These are phyloP conservation scores for Hesperia comma DNA, from an alignment of 2,888 invertebrate species.

Conservation along the genomic window DNA sequence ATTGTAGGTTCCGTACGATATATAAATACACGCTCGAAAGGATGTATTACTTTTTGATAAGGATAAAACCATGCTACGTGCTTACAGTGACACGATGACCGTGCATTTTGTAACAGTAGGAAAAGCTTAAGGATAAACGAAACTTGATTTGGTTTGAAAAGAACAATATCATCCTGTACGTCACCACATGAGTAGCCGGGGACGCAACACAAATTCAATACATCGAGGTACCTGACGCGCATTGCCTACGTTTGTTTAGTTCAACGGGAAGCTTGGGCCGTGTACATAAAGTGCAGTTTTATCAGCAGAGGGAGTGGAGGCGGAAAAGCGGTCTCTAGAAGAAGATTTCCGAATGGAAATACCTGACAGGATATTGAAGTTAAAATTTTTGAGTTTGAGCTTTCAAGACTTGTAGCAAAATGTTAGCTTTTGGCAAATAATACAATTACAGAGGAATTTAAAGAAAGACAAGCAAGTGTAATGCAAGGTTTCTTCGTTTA, in stretches of 20 bases:
- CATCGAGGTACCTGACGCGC: conserved; percentile 21
- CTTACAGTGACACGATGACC: neutral
- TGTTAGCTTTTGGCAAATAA: too few species aligned
- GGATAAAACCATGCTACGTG: neutral
- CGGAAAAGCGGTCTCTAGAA: too few species aligned
- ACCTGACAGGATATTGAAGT: too few species aligned
- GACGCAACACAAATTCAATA: neutral
- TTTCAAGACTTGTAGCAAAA: too few species aligned
- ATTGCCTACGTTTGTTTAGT: neutral
- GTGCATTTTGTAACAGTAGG: neutral
- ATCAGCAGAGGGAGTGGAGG: neutral
- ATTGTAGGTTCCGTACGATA: too few species aligned
- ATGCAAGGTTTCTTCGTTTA: neutral
- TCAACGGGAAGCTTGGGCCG: neutral
- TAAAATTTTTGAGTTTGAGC: too few species aligned
- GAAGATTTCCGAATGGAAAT: too few species aligned
- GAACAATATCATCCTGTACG: conserved; percentile 25
- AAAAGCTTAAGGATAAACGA: conserved; percentile 19
- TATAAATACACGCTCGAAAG: neutral
- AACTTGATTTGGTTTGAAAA: neutral
- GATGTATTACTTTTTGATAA: neutral
- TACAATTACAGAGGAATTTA: neutral
- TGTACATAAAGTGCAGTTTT: neutral
- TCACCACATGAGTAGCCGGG: conserved; percentile 22
- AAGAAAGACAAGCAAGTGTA: too few species aligned